Conservation (phyloP, 2,797 vertebrate species). For the Mus minutoides region DNA sequence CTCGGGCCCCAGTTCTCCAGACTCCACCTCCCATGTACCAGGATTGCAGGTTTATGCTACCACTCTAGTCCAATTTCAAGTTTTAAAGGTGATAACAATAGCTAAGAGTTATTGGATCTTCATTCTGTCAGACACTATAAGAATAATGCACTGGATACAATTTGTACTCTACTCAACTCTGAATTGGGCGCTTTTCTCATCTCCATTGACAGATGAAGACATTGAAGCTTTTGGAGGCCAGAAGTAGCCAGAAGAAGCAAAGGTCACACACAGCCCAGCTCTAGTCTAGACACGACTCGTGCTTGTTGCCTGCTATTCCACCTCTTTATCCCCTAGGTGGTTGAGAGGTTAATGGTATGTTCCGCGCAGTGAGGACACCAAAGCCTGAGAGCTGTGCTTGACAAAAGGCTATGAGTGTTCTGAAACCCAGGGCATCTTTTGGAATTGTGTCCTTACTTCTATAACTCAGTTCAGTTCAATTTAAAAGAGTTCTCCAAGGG, state of each 20-base stretch:
- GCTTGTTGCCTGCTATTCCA: background rate
- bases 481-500: background rate
- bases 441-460: conserved; percentile 1
- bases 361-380: background rate
- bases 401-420: background rate
- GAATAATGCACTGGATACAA: background rate
- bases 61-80: background rate
- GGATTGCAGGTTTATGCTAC: background rate
- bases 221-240: background rate
- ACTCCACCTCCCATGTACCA: no score
- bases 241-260: background rate
- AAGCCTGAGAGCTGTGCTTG: background rate
- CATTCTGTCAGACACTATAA: background rate
- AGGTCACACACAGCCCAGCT: background rate
- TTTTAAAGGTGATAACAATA: background rate
- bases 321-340: background rate
- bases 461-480: background rate
- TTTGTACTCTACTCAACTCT: background rate
- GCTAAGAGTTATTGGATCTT: no score
- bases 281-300: background rate
- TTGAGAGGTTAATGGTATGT: background rate
- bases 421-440: background rate
- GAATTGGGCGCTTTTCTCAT: background rate
- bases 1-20: no score
- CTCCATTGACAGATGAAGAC: conserved; percentile 11